Evolutionary conservation across 2,888 invertebrate genomes (phyloP).

Genomic region (Hyles lineata): DNA sequence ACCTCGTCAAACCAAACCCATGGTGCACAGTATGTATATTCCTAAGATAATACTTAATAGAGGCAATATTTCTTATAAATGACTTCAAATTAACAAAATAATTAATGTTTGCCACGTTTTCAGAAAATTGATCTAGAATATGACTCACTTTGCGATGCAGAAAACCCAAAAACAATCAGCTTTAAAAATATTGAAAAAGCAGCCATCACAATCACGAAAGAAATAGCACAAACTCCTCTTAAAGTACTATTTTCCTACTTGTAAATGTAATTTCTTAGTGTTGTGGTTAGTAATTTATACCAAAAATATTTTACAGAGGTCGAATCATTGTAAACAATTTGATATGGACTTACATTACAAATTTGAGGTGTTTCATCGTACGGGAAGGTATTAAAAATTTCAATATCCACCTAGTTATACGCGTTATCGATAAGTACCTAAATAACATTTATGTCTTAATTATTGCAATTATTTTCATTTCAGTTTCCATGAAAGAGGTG

Average conservation of each 20-base stretch:
- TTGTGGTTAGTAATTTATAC: background rate
- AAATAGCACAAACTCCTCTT: constrained; percentile 71
- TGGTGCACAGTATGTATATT: constrained; percentile 56
- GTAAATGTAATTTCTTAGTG: background rate
- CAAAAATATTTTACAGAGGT: constrained; percentile 83
- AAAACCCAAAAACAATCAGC: constrained; percentile 65
- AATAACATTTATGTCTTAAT: background rate
- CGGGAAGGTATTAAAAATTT: constrained; percentile 88
- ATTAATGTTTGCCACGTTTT: constrained; percentile 33
- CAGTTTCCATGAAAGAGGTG: constrained; percentile 95
- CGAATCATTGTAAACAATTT: constrained; percentile 87
- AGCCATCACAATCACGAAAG: constrained; percentile 81
- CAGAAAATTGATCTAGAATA: constrained; percentile 53
- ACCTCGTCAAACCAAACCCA: constrained; percentile 39
- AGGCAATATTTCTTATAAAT: too few species aligned
- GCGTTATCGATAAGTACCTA: background rate
- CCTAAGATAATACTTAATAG: background rate
- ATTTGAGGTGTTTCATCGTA: constrained; percentile 93
- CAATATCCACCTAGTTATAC: background rate
- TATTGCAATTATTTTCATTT: constrained; percentile 38
- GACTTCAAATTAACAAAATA: too few species aligned
- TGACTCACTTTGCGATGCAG: constrained; percentile 58
- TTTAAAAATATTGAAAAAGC: constrained; percentile 86
- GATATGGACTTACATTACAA: constrained; percentile 93
- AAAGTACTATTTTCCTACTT: constrained; percentile 41